phyloP scores from a whole-genome alignment of 2,888 invertebrate genomes.

The Carterocephalus palaemon region DNA sequence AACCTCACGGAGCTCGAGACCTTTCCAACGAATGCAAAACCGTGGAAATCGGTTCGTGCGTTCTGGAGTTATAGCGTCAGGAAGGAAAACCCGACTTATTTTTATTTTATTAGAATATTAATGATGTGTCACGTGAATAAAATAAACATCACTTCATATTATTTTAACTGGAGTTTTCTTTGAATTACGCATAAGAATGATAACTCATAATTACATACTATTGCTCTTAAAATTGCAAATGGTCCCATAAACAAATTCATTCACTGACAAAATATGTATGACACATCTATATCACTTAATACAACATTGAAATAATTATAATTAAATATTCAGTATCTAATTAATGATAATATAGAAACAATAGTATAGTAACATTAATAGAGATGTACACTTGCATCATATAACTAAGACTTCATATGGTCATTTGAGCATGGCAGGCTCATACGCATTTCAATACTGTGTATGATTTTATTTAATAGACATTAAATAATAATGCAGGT shows the following conservation, averaged over 20 bases:
- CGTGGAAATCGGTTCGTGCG: too few species aligned
- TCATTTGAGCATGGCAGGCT: slow-evolving; percentile 30
- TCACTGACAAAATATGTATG: slow-evolving; percentile 17
- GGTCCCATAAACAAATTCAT: slow-evolving; percentile 16
- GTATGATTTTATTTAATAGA: slow-evolving; percentile 13
- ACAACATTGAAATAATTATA: slow-evolving; percentile 8
- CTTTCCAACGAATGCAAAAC: too few species aligned
- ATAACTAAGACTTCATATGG: slow-evolving; percentile 25
- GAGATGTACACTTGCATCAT: slow-evolving; percentile 20
- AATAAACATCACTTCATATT: neutral
- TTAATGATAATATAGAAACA: slow-evolving; percentile 8
- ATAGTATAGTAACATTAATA: slow-evolving; percentile 7
- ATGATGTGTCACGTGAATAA: slow-evolving; percentile 20
- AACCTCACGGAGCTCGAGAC: too few species aligned
- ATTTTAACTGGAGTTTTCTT: neutral
- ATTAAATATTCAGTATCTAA: neutral
- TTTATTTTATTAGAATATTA: too few species aligned
- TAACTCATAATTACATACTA: slow-evolving; percentile 13
- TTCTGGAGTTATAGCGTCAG: too few species aligned
- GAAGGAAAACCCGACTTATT: too few species aligned
- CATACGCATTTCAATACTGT: slow-evolving; percentile 23
- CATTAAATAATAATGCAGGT: slow-evolving; percentile 19
- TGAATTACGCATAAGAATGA: slow-evolving; percentile 14
- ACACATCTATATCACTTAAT: slow-evolving; percentile 21
- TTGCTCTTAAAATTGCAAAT: slow-evolving; percentile 1